Evolutionary conservation across 2,797 vertebrate genomes (phyloP).

Genomic region (Acanthis flammea): DNA sequence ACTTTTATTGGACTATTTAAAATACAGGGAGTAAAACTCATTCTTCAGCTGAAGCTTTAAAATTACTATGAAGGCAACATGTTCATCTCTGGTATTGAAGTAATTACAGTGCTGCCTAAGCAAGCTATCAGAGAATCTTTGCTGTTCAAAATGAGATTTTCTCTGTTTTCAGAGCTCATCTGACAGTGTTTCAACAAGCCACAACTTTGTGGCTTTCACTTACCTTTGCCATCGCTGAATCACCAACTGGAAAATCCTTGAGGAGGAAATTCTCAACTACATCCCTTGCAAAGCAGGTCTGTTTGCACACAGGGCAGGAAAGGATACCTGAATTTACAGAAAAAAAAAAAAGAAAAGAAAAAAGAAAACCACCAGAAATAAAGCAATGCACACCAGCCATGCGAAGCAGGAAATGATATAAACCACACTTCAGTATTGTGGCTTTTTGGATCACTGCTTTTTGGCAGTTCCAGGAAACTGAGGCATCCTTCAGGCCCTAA

Average conservation of each 20-base stretch:
- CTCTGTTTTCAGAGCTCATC: background rate
- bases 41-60: background rate
- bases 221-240: conserved; percentile 78
- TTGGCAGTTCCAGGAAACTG: background rate
- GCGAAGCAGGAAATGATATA: background rate
- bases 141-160: background rate
- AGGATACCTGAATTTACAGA: conserved; percentile 57
- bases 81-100: background rate
- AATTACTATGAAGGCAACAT: background rate
- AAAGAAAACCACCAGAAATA: background rate
- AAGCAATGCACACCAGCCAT: background rate
- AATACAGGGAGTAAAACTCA: background rate
- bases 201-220: conserved; percentile 16
- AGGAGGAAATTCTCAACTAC: conserved; percentile 73
- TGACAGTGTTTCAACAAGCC: background rate
- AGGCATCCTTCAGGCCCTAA: background rate
- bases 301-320: conserved; percentile 64
- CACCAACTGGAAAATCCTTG: conserved; percentile 25
- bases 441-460: background rate
- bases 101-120: background rate
- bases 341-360: background rate
- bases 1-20: background rate
- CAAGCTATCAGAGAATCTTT: background rate
- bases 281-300: conserved; percentile 70
- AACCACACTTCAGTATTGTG: background rate